Evolutionary conservation across 2,797 vertebrate species (phyloP).

Genomic region (Aplochiton taeniatus): DNA sequence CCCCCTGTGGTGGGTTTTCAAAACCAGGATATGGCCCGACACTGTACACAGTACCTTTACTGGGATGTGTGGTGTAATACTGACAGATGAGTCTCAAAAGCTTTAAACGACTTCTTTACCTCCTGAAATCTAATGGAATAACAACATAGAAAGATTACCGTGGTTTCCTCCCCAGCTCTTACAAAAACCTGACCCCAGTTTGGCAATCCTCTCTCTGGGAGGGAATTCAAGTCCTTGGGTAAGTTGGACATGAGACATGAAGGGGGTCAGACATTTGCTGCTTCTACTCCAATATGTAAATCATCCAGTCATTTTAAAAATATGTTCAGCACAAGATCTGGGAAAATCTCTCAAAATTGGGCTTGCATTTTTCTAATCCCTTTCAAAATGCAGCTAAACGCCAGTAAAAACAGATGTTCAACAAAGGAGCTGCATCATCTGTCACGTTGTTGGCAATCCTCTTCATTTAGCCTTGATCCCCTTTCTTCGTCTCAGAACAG

Average conservation of each 20-base stretch:
- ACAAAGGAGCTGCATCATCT: conserved; percentile 33
- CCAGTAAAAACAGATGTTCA: conserved; percentile 28
- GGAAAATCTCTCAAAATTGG: conserved; percentile 11
- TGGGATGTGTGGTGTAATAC: background rate
- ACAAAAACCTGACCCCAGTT: conserved; percentile 51
- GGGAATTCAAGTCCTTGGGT: conserved; percentile 25
- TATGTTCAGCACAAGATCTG: background rate
- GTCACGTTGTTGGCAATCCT: conserved; percentile 31
- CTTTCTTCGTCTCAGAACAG: conserved; percentile 17
- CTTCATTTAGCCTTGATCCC: conserved; percentile 29
- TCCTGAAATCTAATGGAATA: conserved; percentile 15
- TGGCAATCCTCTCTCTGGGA: conserved; percentile 40
- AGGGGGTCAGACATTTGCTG: conserved; percentile 35
- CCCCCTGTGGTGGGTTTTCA: conserved; percentile 8
- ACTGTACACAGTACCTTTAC: background rate
- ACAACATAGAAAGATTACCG: conserved; percentile 27
- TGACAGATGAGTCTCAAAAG: conserved; percentile 18
- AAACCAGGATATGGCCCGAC: too few relatives aligned
- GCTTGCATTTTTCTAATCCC: conserved; percentile 28
- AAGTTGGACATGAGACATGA: conserved; percentile 29
- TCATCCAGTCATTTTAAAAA: conserved; percentile 5
- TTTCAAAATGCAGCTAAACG: conserved; percentile 20
- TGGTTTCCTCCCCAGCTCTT: conserved; percentile 53
- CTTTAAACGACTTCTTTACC: conserved; percentile 17
- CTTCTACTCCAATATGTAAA: conserved; percentile 31